Percentiles rank a stretch among this genome's conserved stretches.
Conservation (phyloP, 2,888 invertebrate species). For the Drosophila tanythrix region DNA sequence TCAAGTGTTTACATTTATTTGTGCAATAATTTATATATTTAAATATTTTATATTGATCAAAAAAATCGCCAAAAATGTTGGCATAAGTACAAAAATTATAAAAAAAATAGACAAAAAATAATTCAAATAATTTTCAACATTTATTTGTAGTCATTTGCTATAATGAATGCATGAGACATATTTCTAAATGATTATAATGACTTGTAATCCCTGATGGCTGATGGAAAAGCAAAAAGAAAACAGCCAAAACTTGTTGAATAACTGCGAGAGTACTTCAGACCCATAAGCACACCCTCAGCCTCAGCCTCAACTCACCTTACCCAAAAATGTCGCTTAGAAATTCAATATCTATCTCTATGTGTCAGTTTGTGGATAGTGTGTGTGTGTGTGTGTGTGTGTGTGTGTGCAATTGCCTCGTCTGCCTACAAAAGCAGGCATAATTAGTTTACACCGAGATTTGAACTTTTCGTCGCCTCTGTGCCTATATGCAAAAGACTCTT, state of each 20-base stretch:
- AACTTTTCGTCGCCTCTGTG: slow-evolving; percentile 33
- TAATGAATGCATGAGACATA: neutral
- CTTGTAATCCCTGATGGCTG: neutral
- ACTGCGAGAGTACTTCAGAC: slow-evolving; percentile 4
- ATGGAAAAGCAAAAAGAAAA: slow-evolving; percentile 5
- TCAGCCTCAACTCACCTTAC: slow-evolving; percentile 1
- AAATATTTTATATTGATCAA: neutral
- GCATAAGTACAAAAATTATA: neutral
- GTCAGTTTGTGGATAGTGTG: neutral
- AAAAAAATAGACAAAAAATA: slow-evolving; percentile 22
- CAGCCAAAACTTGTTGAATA: slow-evolving; percentile 64
- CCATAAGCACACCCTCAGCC: neutral
- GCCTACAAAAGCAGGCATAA: slow-evolving; percentile 69
- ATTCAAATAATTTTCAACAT: neutral
- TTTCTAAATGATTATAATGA: neutral
- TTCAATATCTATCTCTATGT: slow-evolving; percentile 59
- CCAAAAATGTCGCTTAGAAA: slow-evolving; percentile 48
- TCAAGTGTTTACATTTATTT: neutral
- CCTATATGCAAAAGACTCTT: neutral
- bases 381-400: slow-evolving; percentile 9
- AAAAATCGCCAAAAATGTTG: neutral
- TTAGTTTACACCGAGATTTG: slow-evolving; percentile 71
- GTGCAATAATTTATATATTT: neutral
- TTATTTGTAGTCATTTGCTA: neutral
- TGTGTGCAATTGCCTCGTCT: slow-evolving; percentile 35